These are phyloP conservation scores for Cyprinodon diabolis DNA, from an alignment of 2,797 vertebrate genomes.

Conservation along the genomic window DNA sequence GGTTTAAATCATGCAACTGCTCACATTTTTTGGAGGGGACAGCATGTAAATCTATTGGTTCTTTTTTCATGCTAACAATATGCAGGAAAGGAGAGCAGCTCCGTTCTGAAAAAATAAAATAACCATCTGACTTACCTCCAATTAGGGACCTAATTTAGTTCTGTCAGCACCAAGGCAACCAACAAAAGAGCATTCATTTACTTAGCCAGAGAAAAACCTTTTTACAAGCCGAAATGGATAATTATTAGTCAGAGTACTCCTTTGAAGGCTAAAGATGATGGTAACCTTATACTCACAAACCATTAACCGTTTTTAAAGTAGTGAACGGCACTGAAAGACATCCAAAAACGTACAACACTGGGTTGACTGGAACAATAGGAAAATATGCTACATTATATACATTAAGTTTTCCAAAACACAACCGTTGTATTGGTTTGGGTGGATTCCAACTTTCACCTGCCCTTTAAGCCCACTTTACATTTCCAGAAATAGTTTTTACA, in stretches of 20 bases:
- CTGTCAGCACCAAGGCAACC: slow-evolving; percentile 8
- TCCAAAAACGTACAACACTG: not conserved
- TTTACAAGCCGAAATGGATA: not conserved
- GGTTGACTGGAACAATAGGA: not conserved
- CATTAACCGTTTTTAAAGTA: not conserved
- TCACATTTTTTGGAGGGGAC: not conserved
- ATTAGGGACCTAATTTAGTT: slow-evolving; percentile 24
- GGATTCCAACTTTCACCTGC: not conserved
- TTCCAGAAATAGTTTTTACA: not conserved
- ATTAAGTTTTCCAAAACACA: not conserved
- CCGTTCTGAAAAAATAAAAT: not conserved
- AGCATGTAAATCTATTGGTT: not conserved
- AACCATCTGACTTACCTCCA: slow-evolving; percentile 14
- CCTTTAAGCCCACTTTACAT: not conserved
- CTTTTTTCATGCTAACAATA: slow-evolving; percentile 5
- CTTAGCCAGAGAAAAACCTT: slow-evolving; percentile 3
- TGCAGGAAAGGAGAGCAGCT: not conserved
- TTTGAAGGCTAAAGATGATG: not conserved
- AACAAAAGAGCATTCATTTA: slow-evolving; percentile 12
- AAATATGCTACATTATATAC: not conserved
- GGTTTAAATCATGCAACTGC: not conserved
- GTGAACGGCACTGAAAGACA: not conserved
- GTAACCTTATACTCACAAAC: not conserved
- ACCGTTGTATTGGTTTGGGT: not conserved
- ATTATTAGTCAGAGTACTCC: slow-evolving; percentile 1